Percentiles rank a stretch among this genome's conserved stretches.
These are phyloP conservation scores for Malacoraja senta DNA, from an alignment of 2,797 vertebrate genomes.

Conservation along the genomic window DNA sequence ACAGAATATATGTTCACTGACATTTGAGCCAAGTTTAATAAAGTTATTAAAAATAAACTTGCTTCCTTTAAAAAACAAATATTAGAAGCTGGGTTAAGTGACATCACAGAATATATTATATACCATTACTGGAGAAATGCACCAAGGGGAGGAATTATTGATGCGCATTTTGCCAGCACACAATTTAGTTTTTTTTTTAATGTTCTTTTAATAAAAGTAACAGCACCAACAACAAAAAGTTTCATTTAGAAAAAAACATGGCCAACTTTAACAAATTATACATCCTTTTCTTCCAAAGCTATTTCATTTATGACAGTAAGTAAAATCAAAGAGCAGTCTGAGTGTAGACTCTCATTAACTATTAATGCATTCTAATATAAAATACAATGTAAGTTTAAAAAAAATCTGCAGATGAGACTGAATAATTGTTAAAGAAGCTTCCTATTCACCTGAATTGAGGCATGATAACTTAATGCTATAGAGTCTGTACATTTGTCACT, in stretches of 20 bases:
- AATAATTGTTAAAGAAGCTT: slow-evolving; percentile 33
- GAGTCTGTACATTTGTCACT: slow-evolving; percentile 4
- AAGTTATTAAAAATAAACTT: slow-evolving; percentile 39
- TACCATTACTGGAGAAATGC: slow-evolving; percentile 20
- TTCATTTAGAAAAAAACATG: slow-evolving; percentile 28
- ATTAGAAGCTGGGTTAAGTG: slow-evolving; percentile 33
- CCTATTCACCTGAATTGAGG: slow-evolving; percentile 22
- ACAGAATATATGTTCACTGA: slow-evolving; percentile 38
- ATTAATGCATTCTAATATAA: slow-evolving; percentile 37
- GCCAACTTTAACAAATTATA: slow-evolving; percentile 38
- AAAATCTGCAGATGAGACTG: slow-evolving; percentile 25
- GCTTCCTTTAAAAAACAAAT: slow-evolving; percentile 38
- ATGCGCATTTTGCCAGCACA: slow-evolving; percentile 5
- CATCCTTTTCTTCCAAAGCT: slow-evolving; percentile 38
- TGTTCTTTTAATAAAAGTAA: slow-evolving; percentile 37
- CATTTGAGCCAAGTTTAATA: slow-evolving; percentile 37
- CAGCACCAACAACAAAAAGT: slow-evolving; percentile 31
- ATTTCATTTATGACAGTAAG: slow-evolving; percentile 28
- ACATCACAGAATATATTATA: slow-evolving; percentile 39
- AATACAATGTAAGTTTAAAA: slow-evolving; percentile 33
- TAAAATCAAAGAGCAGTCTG: slow-evolving; percentile 32
- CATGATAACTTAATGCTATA: not conserved
- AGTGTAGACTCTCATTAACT: slow-evolving; percentile 10
- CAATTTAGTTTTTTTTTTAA: slow-evolving; percentile 32
- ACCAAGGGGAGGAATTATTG: not conserved